Evolutionary conservation across 2,888 invertebrate genomes (phyloP).

Genomic region (Mesoligia furuncula): DNA sequence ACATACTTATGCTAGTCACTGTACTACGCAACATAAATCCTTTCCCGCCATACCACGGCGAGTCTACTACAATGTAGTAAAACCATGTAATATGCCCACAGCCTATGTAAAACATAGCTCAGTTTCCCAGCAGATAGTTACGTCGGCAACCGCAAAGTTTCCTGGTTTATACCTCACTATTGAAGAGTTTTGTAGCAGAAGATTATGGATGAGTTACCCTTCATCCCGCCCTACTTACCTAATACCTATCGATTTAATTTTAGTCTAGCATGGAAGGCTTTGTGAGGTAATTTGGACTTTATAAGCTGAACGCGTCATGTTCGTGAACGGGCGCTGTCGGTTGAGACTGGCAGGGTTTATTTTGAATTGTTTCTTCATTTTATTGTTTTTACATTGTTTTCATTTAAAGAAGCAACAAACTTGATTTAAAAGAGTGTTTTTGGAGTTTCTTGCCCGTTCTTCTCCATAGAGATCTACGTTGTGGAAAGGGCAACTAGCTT

Average conservation of each 20-base stretch:
- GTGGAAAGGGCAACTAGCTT: neutral
- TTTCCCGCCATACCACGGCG: neutral
- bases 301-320: neutral
- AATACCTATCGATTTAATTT: slow-evolving; percentile 37
- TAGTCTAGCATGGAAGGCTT: slow-evolving; percentile 20
- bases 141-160: slow-evolving; percentile 33
- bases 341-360: neutral
- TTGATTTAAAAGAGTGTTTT: neutral
- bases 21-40: neutral
- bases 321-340: neutral
- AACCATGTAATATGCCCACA: slow-evolving; percentile 6
- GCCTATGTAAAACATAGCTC: slow-evolving; percentile 20
- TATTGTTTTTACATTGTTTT: neutral
- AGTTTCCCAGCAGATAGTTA: slow-evolving; percentile 13
- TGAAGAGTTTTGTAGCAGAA: slow-evolving; percentile 50
- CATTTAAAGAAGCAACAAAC: neutral
- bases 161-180: slow-evolving; percentile 28
- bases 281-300: slow-evolving; percentile 11
- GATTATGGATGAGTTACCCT: slow-evolving; percentile 36
- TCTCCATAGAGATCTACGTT: neutral
- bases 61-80: neutral
- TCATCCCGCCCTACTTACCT: slow-evolving; percentile 32
- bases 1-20: too few relatives aligned
- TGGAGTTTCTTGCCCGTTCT: neutral
- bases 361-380: neutral